Evolutionary conservation across 2,888 invertebrate species (phyloP).

Genomic region (Tinea trinotella): DNA sequence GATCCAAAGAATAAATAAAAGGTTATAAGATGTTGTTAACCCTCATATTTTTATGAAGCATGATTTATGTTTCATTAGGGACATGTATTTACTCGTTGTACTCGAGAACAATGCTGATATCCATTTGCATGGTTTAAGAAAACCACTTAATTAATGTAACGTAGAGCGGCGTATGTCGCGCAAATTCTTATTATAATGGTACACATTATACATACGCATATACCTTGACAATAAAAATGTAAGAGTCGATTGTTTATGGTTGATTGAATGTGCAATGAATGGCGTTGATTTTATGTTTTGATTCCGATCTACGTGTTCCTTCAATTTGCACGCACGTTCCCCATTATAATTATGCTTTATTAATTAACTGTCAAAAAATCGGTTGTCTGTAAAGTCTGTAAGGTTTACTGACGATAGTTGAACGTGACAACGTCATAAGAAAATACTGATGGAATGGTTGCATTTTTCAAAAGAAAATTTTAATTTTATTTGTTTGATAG

Average conservation of each 20-base stretch:
- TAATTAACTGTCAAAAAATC: too few species aligned
- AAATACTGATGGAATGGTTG: too few species aligned
- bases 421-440: too few species aligned
- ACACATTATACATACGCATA: neutral
- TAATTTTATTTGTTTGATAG: too few species aligned
- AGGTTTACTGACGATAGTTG: too few species aligned
- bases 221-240: neutral
- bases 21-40: too few species aligned
- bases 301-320: slow-evolving; percentile 35
- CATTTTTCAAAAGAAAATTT: too few species aligned
- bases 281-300: slow-evolving; percentile 40
- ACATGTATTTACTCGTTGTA: neutral
- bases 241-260: slow-evolving; percentile 47
- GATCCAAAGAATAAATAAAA: too few species aligned
- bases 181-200: neutral
- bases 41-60: neutral
- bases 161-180: neutral
- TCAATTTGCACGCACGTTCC: slow-evolving; percentile 33
- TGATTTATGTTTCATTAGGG: neutral
- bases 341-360: too few species aligned
- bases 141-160: slow-evolving; percentile 1
- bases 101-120: slow-evolving; percentile 8
- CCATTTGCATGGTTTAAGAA: slow-evolving; percentile 1
- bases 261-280: slow-evolving; percentile 62
- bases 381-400: too few species aligned